Evolutionary conservation across 2,113 vertebrate genomes (phyloP), one percentile per base, ranked within the genome.

Genomic region (Pelvicachromis taeniatus): DNA sequence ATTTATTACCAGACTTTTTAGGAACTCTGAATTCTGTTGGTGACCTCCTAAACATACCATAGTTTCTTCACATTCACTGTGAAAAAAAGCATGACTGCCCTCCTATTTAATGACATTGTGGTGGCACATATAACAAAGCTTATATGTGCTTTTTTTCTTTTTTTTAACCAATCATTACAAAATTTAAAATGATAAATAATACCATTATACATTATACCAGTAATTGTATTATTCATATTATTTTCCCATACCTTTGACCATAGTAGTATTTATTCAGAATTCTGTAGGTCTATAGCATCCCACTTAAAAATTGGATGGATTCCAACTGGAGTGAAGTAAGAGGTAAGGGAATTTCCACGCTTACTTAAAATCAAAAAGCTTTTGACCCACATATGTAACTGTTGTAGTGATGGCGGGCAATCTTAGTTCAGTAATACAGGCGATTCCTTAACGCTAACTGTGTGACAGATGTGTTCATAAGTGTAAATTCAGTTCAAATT

Each of bases 341-440:
- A 56, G 78, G 81, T 83, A n/a, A 88, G 92, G 91, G 94, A 93
- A 84, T 93, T 88, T 86, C 85, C 81, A 45, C 83, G 79, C 58
- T 89, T 93, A 85, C 85, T 95, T 89, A 94, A 89, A 93, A 86
- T 89, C 80, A 90, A 92, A 89, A 92, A 83, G 83, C 88, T 82
- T 68, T 92, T 95, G 94, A 94, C 94, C 93, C 91, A 94, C 85
- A 94, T 94, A 85, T 89, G 70, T 75, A 48, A 79, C 61, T 86
- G 81, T 90, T 55, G 58, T 40, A n/a, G 70, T 83, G 77, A 70
- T 17, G 50, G 52, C 73, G 78, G 77, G 53, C 38, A 19, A 65
- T 59, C 54, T 38, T 82, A 75, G 75, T 73, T 85, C 40, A 88
- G 87, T 78, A 90, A 89, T 82, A 81, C 45, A 81, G 59, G 70